Evolutionary conservation across 1,140 invertebrate species (phyloP).

Genomic region (Anastatus disparis): DNA sequence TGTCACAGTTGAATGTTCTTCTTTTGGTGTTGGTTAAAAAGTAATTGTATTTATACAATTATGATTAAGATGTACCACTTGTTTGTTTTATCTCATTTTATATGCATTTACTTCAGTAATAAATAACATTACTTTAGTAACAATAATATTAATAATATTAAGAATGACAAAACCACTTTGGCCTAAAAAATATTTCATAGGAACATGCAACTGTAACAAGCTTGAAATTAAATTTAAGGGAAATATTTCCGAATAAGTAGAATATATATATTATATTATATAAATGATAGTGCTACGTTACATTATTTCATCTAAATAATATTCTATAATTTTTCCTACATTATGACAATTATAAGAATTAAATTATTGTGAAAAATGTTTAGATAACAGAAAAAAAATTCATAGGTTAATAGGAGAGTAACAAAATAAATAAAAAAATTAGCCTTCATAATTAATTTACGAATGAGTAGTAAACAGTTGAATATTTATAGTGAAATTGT

Average conservation of each 20-base stretch:
- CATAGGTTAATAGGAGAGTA: constrained; percentile 66
- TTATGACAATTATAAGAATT: constrained; percentile 58
- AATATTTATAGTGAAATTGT: constrained; percentile 60
- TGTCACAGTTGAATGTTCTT: constrained; percentile 28
- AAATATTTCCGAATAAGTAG: constrained; percentile 54
- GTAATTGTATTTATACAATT: constrained; percentile 5
- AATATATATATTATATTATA: constrained; percentile 50
- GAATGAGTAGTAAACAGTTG: constrained; percentile 51
- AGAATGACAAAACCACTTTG: constrained; percentile 9
- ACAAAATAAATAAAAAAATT: constrained; percentile 64
- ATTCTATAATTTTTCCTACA: constrained; percentile 60
- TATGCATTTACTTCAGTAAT: background rate
- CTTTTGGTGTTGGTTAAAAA: constrained; percentile 19
- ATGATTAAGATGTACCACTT: background rate
- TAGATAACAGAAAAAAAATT: constrained; percentile 55
- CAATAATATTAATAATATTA: background rate
- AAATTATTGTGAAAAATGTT: constrained; percentile 66
- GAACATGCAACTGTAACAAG: constrained; percentile 45
- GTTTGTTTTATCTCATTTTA: background rate
- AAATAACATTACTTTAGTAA: background rate
- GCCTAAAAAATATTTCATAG: constrained; percentile 31
- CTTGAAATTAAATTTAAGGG: constrained; percentile 44
- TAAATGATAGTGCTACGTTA: constrained; percentile 44
- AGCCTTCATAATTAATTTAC: constrained; percentile 58
- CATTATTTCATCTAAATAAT: constrained; percentile 47